Evolutionary conservation across 2,113 vertebrate species (phyloP), one percentile per base, ranked within the genome.

Genomic region (Poeciliopsis retropinna): DNA sequence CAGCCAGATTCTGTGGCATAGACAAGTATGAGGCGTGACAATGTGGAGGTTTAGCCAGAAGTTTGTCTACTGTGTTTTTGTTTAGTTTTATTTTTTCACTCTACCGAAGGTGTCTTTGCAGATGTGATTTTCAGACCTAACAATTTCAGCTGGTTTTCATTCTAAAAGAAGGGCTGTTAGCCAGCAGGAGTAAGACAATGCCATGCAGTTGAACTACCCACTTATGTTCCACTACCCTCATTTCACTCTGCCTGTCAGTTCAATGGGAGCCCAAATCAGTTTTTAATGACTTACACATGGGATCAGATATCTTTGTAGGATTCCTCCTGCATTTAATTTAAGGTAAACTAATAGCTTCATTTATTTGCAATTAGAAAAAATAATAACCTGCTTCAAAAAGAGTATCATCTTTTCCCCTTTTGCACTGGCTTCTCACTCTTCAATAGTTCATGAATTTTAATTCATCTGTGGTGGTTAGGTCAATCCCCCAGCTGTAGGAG

Each of bases 391-490:
- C 34, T 85, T 76, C 70, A 61, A 73, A 84, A 78, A 75, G 66
- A 64, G 70, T 86, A 87, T 77, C 76, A 78, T 70, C 73, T 67
- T 63, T 68, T 73, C 75, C 62, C 76, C 73, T 64, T 87, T 86
- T 57, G 68, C 72, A 78, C 73, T 73, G 75, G 68, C 78, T 85
- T 76, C 78, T 88, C 85, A 85, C 76, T 90, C 84, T 83, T 93
- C 88, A 89, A 90, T 89, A 89, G 86, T 92, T 90, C 79, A 93
- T 91, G 86, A 88, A 90, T 91, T 92, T 92, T 90, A 92, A 92
- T 92, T 89, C 60, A 90, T 90, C 88, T 86, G 25, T 69, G 54
- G 70, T 76, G 70, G 79, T 83, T 81, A 82, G 81, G 86, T 81
- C 87, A 89, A 89, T 88, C 86, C 80, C 83, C 82, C 70, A 78